Evolutionary conservation across 2,888 invertebrate genomes (phyloP).

Genomic region (Cheilosia grossa): DNA sequence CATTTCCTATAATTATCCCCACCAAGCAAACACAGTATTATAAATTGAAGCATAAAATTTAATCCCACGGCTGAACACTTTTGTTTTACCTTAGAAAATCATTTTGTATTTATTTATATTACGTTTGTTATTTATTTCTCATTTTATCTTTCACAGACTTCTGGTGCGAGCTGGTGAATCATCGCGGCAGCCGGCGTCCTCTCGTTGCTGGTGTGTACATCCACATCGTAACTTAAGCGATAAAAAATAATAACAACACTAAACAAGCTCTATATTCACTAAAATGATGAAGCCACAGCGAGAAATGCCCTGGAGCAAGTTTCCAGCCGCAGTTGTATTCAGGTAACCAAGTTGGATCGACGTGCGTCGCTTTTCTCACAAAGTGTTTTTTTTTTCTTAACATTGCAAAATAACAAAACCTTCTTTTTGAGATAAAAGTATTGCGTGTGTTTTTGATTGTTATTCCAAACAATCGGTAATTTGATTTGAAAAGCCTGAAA

Average conservation of each 20-base stretch:
- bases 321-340: slow-evolving; percentile 70
- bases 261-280: slow-evolving; percentile 26
- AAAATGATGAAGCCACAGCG: slow-evolving; percentile 55
- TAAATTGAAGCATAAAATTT: not conserved
- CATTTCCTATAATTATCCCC: slow-evolving; percentile 7
- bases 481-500: slow-evolving; percentile 1
- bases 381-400: not conserved
- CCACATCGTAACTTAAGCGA: slow-evolving; percentile 47
- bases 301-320: slow-evolving; percentile 60
- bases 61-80: slow-evolving; percentile 9
- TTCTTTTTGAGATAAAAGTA: not conserved
- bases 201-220: slow-evolving; percentile 29
- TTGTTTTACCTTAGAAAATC: not conserved
- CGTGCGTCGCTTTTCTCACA: slow-evolving; percentile 30
- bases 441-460: not conserved
- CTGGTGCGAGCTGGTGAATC: slow-evolving; percentile 56
- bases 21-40: not conserved
- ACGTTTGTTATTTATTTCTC: slow-evolving; percentile 22
- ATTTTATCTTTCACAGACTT: slow-evolving; percentile 57
- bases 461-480: not conserved
- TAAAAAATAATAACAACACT: slow-evolving; percentile 32
- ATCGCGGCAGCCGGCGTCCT: slow-evolving; percentile 18
- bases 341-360: slow-evolving; percentile 66
- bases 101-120: slow-evolving; percentile 24
- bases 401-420: not conserved